Conservation (phyloP, 1,140 invertebrate species). For the Pararge aegeria region DNA sequence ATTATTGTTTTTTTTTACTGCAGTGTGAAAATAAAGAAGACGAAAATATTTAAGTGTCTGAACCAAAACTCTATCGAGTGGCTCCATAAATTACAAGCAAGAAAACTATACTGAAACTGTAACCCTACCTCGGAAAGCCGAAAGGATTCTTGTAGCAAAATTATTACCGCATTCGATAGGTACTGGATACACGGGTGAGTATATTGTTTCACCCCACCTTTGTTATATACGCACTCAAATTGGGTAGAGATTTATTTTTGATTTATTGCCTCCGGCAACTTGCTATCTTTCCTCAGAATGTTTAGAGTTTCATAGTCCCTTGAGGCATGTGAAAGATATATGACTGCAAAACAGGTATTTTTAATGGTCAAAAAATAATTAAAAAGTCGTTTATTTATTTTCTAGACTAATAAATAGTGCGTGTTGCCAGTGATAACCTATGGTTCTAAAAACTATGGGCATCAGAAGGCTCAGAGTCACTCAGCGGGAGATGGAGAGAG, state of each 20-base stretch:
- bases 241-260: conserved; percentile 19
- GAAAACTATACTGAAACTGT: conserved; percentile 24
- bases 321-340: background rate
- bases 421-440: no score
- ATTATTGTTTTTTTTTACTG: background rate
- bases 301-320: conserved; percentile 5
- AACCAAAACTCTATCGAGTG: conserved; percentile 5
- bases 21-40: background rate
- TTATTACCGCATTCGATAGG: conserved; percentile 23
- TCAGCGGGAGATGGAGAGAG: no score
- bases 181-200: background rate
- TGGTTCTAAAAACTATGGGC: no score
- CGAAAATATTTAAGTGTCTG: background rate
- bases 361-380: background rate
- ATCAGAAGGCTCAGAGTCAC: no score
- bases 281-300: conserved; percentile 10
- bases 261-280: conserved; percentile 18
- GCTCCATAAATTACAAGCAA: conserved; percentile 22
- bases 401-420: no score
- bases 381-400: no score
- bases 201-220: background rate
- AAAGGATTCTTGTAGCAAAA: conserved; percentile 25
- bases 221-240: conserved; percentile 6
- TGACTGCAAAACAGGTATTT: background rate
- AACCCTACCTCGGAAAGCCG: conserved; percentile 6